phyloP scores from a whole-genome alignment of 1,140 invertebrate genomes.

The Monomorium pharaonis region DNA sequence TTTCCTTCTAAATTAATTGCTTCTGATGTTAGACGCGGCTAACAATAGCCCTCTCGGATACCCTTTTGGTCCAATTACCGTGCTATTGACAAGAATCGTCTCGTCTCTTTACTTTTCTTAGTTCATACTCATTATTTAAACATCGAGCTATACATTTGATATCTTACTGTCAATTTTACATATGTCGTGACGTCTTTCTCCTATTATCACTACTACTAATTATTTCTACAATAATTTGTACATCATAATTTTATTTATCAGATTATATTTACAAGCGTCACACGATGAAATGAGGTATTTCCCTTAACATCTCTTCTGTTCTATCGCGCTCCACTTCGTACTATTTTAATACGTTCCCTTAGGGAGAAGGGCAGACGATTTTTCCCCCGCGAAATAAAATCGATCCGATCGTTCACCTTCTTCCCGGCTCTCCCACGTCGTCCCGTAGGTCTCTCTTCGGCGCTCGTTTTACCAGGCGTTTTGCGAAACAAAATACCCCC shows the following conservation, averaged over 20 bases:
- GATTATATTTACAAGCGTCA: not conserved
- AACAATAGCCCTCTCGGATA: slow-evolving; percentile 29
- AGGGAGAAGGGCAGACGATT: not conserved
- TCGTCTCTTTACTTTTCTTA: not conserved
- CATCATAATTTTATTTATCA: not conserved
- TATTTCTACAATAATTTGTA: not conserved
- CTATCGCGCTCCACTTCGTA: too few relatives aligned
- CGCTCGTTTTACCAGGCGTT: slow-evolving; percentile 72
- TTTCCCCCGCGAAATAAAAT: not conserved
- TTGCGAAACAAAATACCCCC: slow-evolving; percentile 76
- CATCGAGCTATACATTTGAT: not conserved
- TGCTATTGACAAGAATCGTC: slow-evolving; percentile 18
- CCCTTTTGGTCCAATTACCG: slow-evolving; percentile 16
- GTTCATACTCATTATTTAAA: not conserved
- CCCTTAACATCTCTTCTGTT: not conserved
- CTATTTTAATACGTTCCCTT: not conserved
- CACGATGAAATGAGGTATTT: not conserved
- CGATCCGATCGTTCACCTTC: slow-evolving; percentile 7
- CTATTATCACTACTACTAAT: not conserved
- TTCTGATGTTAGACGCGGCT: slow-evolving; percentile 39
- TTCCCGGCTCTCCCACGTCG: not conserved
- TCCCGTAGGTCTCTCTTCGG: not conserved
- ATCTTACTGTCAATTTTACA: not conserved
- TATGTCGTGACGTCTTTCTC: not conserved
- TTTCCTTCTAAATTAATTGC: slow-evolving; percentile 53